Evolutionary conservation across 2,888 invertebrate genomes (phyloP).

Genomic region (Automeris io): DNA sequence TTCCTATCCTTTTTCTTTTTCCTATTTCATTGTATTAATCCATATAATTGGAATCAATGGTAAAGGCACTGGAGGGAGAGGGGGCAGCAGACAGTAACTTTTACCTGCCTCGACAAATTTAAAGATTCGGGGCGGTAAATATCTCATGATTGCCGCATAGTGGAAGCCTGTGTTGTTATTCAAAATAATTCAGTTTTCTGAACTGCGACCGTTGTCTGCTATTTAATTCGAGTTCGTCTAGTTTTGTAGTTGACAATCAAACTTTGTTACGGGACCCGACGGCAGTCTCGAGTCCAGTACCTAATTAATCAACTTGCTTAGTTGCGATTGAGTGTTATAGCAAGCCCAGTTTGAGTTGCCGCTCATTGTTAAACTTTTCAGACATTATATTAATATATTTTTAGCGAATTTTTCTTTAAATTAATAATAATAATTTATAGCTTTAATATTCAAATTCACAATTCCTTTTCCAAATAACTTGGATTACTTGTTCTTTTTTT

Average conservation of each 20-base stretch:
- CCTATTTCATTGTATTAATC: too few species aligned
- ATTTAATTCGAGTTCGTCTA: slow-evolving; percentile 23
- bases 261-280: slow-evolving; percentile 32
- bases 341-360: slow-evolving; percentile 26
- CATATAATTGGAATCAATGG: too few species aligned
- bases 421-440: too few species aligned
- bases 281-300: slow-evolving; percentile 34
- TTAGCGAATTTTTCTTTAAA: too few species aligned
- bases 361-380: slow-evolving; percentile 53
- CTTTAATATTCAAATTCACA: too few species aligned
- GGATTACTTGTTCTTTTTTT: too few species aligned
- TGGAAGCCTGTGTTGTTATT: slow-evolving; percentile 5
- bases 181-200: slow-evolving; percentile 6
- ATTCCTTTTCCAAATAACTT: too few species aligned
- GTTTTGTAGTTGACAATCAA: slow-evolving; percentile 34
- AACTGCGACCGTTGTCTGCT: slow-evolving; percentile 10
- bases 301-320: slow-evolving; percentile 59
- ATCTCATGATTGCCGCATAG: background rate
- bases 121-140: too few species aligned
- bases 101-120: too few species aligned
- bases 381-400: slow-evolving; percentile 27
- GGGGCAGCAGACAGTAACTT: too few species aligned
- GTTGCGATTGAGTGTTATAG: slow-evolving; percentile 42
- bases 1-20: too few species aligned
- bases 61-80: too few species aligned